Evolutionary conservation across 2,113 vertebrate species (phyloP).

Genomic region (Laticauda laticaudata): DNA sequence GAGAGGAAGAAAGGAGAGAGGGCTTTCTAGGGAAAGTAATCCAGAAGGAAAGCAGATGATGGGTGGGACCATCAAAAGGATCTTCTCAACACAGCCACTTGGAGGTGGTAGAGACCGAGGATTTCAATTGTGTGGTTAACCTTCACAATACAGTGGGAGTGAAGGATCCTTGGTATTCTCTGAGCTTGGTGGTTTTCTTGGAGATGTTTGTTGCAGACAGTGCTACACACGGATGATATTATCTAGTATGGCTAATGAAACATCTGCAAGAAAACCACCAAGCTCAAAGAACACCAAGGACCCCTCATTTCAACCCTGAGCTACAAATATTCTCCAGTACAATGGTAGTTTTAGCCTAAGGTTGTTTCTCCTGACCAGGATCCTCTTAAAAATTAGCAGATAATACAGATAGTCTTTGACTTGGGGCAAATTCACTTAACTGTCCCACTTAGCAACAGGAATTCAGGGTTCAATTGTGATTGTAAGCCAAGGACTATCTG

Average conservation of each 20-base stretch:
- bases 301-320: background rate
- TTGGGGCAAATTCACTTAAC: background rate
- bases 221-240: background rate
- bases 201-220: background rate
- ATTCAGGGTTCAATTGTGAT: background rate
- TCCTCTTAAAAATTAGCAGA: background rate
- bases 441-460: background rate
- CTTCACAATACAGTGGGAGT: background rate
- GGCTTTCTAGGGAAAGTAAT: background rate
- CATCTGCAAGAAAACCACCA: background rate
- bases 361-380: background rate
- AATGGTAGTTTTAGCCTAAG: background rate
- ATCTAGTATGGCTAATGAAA: background rate
- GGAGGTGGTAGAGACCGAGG: constrained; percentile 66
- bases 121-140: background rate
- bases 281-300: background rate
- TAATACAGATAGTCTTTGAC: background rate
- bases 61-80: background rate
- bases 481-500: background rate
- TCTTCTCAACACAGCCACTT: constrained; percentile 57
- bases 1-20: background rate
- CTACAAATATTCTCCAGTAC: background rate
- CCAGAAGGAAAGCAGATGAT: background rate
- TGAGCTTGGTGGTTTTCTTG: background rate
- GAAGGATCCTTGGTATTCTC: background rate